Base-by-base conservation (phyloP, 2,888 invertebrate genomes). In the Anarsia innoxiella region DNA sequence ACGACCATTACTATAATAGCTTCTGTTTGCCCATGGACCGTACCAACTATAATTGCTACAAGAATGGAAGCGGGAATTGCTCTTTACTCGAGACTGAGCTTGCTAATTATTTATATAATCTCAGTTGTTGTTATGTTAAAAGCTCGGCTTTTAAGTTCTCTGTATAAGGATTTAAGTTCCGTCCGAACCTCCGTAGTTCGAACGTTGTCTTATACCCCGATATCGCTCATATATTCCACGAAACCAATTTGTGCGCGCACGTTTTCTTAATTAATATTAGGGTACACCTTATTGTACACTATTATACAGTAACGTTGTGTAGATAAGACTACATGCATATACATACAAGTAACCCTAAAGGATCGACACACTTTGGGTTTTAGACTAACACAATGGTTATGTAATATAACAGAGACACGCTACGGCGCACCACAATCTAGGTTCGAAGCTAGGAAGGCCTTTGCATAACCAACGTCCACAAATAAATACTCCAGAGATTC, bases 1-100 rank as follows among this genome's bases (percentile, higher is more conserved):
- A 64, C 62, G 59, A 51, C 63, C 58, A 56, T 70, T 69, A 63
- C 62, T 56, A 54, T 66, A 69, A 70, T 61, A 53, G 56, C 56
- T 52, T 59, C 56, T 51, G 55, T 63, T 62, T 51, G 50, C 51
- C 55, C 42, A 42, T 36, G 48, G 55, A 41, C 47, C 51, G 39
- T 38, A 49, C 27, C 34, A 14, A 38, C 37, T 35, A 37, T 41
- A 41, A 41, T 41, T 41, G 37, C 31, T 5, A 31, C 31, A 35
- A 41, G 31, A 35, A 41, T 28, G 33, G 32, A 19, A 23, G 26
- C 13, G 31, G 26, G 33, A 40, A 37, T 33, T 26, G 36, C 27
- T 32, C 13, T 36, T 26, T 25, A 32, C 13, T 38, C 16, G 15
- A n/a, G 5, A 38, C 32, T 16, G 19, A 23, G 23, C 30, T 19